Base-by-base conservation (phyloP, 2,888 invertebrate species). In the Rhingia rostrata region DNA sequence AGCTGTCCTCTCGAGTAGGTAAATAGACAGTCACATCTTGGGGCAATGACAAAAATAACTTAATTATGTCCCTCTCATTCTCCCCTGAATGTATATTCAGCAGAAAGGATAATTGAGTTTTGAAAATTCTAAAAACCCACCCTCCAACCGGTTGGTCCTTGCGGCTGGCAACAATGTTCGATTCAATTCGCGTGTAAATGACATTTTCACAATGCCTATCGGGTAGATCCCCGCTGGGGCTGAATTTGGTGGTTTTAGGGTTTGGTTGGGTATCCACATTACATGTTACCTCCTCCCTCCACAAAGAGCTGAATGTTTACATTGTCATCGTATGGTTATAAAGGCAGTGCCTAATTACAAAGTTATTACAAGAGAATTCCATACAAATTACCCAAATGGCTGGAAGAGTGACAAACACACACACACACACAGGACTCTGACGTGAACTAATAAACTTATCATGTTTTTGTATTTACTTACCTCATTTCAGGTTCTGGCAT, bases 401-500 rank as follows among this genome's bases (percentile, higher is more conserved):
- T 56, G 72, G 49, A 77, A 49, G 22, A 72, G 45, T 35, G 70
- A 63, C 58, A 73, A 67, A 22, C 22, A 22, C 22, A 22, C 45
- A 51, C 73, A 30, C 35, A 22, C 12, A 61, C 33, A 54, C 37
- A 69, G 58, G 51, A 74, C 75, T 67, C 82, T 79, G 60, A 86
- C 83, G 83, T 83, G 86, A 83, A 86, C 81, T 87, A 88, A 88
- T 88, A 87, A 88, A 85, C 72, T 77, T 35, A 60, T 37, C 14
- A 43, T 30, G 58, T 22, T 22, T 22, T 22, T 22, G 22, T 22
- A 22, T 22, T 1, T 37, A 10, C 12, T 70, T 49, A 33, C 14
- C 54, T 63, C 33, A 35, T 60, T 72, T 54, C 91, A 94, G 93
- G 89, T 90, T 94, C 92, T 89, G 94, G 94, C 80, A 92, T 95